Conservation (phyloP, 2,888 invertebrate species). For the Cataglyphis rosenhaueri region DNA sequence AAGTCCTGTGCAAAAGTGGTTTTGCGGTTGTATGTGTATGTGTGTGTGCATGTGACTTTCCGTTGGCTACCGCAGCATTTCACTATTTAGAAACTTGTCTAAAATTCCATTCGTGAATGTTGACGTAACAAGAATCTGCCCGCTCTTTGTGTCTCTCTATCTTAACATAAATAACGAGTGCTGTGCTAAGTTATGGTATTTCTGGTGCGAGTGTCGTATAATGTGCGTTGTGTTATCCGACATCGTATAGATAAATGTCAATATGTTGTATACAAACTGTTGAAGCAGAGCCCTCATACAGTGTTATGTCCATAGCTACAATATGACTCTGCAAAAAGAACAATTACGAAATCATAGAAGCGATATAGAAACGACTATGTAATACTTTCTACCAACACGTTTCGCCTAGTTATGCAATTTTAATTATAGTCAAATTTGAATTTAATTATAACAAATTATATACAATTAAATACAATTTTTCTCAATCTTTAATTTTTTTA, state of each 20-base stretch:
- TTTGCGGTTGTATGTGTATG: not conserved
- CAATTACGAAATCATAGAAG: constrained; percentile 64
- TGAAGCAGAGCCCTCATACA: constrained; percentile 81
- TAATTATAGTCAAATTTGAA: not conserved
- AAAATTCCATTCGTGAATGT: not conserved
- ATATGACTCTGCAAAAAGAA: constrained; percentile 80
- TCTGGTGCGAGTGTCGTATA: constrained; percentile 44
- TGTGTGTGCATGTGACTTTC: constrained; percentile 14
- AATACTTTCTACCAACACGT: not conserved
- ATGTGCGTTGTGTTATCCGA: constrained; percentile 36
- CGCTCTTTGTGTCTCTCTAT: not conserved
- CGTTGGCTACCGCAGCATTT: constrained; percentile 7
- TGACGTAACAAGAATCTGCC: not conserved
- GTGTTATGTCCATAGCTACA: constrained; percentile 79
- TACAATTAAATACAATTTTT: not conserved
- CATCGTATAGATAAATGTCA: constrained; percentile 56
- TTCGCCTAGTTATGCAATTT: not conserved
- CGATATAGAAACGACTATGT: not conserved
- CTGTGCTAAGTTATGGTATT: constrained; percentile 40
- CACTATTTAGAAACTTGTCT: constrained; percentile 9
- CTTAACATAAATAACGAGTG: constrained; percentile 16
- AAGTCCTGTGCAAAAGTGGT: constrained; percentile 21
- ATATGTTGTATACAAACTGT: constrained; percentile 80
- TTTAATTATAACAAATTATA: not conserved
- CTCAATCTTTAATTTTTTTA: not conserved